Base-by-base conservation (phyloP, 1,140 invertebrate species). In the Teleopsis dalmanni region DNA sequence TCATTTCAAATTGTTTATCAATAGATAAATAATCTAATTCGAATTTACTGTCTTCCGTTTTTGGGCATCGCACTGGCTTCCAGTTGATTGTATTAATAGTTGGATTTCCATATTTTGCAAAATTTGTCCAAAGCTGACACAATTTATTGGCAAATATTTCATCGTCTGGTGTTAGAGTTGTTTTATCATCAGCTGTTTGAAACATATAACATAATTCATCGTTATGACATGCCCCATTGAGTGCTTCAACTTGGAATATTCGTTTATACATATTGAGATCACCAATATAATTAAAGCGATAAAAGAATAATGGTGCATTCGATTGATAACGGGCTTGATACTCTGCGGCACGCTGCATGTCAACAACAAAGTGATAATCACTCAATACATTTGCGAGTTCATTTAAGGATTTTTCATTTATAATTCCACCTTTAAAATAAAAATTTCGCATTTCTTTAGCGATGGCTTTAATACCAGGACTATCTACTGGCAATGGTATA, bases 191-290 rank as follows among this genome's bases (percentile, higher is more conserved):
- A 0, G 69, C 71, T 62, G 77, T 76, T 57, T 79, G 78, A 55
- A 81, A 81, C 3, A 81, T 57, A 53, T 79, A 79, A 16, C 72
- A 76, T 52, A 80, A 71, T 47, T 81, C 79, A 55, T 81, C 79
- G 2, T 72, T 77, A 55, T 81, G 79, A 25, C 75, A 77, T 8
- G 73, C 74, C 10, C 79, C 79, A 3, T 72, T 71, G 16, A 76
- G 57, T 3, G 70, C 65, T 4, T 58, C 50, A 10, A 57, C 46
- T 33, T 63, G 60, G 2, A 61, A 52, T 6, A 60, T 36, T 6
- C 70, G 64, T 43, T 79, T 79, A 56, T 76, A 78, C 13, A 78
- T 59, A 11, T 78, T 76, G 3, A 77, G 60, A 1, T 70, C 74
- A 14, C 77, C 77, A 38, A 77, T 66, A 19, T 74, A 73, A 3